Evolutionary conservation across 2,888 invertebrate genomes (phyloP), one percentile per base, ranked within the genome.

Genomic region (Drosophila anceps): DNA sequence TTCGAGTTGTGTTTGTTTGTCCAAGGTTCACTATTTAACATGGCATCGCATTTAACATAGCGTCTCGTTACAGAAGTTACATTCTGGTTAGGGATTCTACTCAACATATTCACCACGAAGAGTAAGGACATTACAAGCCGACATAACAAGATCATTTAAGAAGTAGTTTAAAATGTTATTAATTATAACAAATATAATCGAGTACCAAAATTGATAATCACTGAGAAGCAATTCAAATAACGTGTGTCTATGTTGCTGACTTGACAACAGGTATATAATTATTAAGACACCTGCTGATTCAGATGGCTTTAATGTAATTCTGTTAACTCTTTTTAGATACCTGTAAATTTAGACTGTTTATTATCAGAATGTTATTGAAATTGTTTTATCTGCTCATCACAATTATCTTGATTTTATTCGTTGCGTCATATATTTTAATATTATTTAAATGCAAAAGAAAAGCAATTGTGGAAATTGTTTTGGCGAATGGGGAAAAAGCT

Each of bases 381-480:
- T 27, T 61, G n/a, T 18, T 59, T 33, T 37, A 58, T 35, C 13
- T 51, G 15, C 29, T 43, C 13, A 9, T 48, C 31, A 29, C 48
- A 54, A 43, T 54, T 33, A 12, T 79, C 5, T 33, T 61, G 27
- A 20, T 43, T n/a, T 9, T 62, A 9, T 46, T 24, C 2, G 5
- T 33, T 12, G 9, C 39, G 1, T 76, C 76, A 1, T 79, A 76
- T 13, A 43, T 59, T 27, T 6, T 37, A 20, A 70, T 83, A 20
- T 53, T 69, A 33, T 37, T 64, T 0, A 82, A 72, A 24, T 53
- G 63, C 20, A 87, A 73, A 43, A 61, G 66, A 50, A 73, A 67
- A 46, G 76, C 68, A 15, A 33, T 27, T 31, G 59, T 76, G 2
- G 24, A 54, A 44, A 63, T 20, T 20, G 53, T n/a, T 33, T n/a